Conservation (phyloP, 2,888 invertebrate species). For the Hydrotaea diabolus region DNA sequence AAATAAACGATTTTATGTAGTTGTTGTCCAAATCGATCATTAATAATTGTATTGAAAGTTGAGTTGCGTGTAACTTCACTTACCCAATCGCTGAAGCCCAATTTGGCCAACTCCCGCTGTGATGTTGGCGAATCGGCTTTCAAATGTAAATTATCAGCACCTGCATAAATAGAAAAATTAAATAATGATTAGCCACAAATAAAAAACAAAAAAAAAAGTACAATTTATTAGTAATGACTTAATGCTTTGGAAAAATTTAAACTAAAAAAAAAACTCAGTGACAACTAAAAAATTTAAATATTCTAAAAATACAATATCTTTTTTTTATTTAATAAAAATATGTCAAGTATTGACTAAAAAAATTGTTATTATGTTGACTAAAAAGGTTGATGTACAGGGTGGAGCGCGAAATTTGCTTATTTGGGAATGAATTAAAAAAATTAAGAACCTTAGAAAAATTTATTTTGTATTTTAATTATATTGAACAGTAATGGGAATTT, state of each 20-base stretch:
- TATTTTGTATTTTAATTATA: too few species aligned
- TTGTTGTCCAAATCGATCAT: not conserved
- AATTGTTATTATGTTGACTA: too few species aligned
- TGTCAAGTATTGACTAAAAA: too few species aligned
- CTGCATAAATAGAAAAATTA: slow-evolving; percentile 73
- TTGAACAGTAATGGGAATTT: too few species aligned
- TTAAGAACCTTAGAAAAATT: too few species aligned
- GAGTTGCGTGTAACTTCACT: slow-evolving; percentile 74
- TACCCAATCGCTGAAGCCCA: slow-evolving; percentile 96
- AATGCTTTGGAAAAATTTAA: slow-evolving; percentile 1
- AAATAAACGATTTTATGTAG: not conserved
- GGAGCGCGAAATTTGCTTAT: too few species aligned
- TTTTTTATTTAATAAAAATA: too few species aligned
- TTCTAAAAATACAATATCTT: too few species aligned
- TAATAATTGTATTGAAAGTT: not conserved
- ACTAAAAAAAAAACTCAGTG: too few species aligned
- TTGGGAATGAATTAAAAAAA: too few species aligned
- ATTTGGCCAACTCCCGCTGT: slow-evolving; percentile 88
- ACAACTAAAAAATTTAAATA: not conserved
- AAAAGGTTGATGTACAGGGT: too few species aligned
- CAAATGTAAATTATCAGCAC: slow-evolving; percentile 85
- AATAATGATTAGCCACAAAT: not conserved
- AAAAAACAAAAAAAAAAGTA: too few species aligned
- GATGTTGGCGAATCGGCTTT: slow-evolving; percentile 84
- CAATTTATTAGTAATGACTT: not conserved